Percentiles rank a stretch among this genome's conserved stretches.
phyloP scores from a whole-genome alignment of 2,888 invertebrate species.

The Nemotelus pantherinus region DNA sequence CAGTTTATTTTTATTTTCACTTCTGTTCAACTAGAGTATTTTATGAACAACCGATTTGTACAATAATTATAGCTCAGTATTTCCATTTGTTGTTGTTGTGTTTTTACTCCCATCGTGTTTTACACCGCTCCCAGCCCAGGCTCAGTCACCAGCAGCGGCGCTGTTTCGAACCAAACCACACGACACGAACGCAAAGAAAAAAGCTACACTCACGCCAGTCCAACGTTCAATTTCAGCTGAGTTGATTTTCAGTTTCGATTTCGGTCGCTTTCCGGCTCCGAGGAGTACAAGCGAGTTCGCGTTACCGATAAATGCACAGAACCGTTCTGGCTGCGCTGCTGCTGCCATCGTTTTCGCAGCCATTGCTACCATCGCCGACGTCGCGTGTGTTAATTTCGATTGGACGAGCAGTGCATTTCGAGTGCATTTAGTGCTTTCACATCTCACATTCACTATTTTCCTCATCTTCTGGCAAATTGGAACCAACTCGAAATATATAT shows the following conservation, averaged over 20 bases:
- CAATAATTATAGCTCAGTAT: background rate
- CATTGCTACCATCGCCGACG: conserved; percentile 7
- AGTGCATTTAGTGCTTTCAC: conserved; percentile 28
- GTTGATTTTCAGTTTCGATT: conserved; percentile 11
- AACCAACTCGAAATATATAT: no score
- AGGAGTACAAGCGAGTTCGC: conserved; percentile 13
- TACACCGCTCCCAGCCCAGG: no score
- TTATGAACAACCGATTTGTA: background rate
- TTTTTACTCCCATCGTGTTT: no score
- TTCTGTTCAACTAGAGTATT: conserved; percentile 10
- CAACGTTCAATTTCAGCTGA: background rate
- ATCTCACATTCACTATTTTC: background rate
- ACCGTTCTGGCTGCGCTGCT: conserved; percentile 28
- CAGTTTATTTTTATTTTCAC: no score
- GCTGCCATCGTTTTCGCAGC: conserved; percentile 15
- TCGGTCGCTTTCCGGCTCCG: conserved; percentile 14
- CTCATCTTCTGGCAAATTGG: background rate
- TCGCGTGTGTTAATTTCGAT: conserved; percentile 22
- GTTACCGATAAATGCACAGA: conserved; percentile 25
- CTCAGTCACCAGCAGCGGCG: no score
- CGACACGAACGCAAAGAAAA: background rate
- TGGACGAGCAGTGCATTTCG: conserved; percentile 8
- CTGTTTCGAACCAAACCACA: background rate
- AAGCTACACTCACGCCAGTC: conserved; percentile 6
- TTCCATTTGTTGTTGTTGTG: no score